Evolutionary conservation across 2,113 vertebrate species (phyloP), one percentile per base, ranked within the genome.

Genomic region (Galemys pyrenaicus): DNA sequence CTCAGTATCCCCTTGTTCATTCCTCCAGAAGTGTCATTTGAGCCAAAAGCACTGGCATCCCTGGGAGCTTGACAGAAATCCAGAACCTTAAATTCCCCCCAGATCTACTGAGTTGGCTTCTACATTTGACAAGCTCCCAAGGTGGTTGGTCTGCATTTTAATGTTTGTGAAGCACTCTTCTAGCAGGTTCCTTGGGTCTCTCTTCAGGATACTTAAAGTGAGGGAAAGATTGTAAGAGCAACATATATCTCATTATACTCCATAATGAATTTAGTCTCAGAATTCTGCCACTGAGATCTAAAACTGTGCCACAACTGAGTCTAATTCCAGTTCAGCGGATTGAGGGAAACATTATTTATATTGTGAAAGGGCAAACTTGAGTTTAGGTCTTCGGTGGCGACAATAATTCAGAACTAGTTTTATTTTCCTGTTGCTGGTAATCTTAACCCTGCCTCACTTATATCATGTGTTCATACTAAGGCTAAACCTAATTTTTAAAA

Each of bases 11-110:
- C 37, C 64, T 37, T 74, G 9, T 44, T 87, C 15, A 15, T 37
- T 77, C n/a, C 1, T 41, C 5, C 32, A 12, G 17, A 1, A 49
- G 5, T 65, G 60, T 58, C 62, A 41, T 39, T 44, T 30, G 35
- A 24, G 39, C 44, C 16, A 41, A 46, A 11, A 71, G 17, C 60
- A 13, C 17, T 2, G 4, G 13, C 37, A 32, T 60, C 67, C 20
- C 39, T 24, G 35, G 91, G 64, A 92, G 73, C 39, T 49, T 75
- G 16, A 90, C 89, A 60, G 44, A 88, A 85, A 87, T 80, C 54
- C 37, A 54, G 74, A 58, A 41, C 80, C 80, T 56, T 6, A 6
- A 49, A 49, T 46, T 32, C 28, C 22, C 32, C 54, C 2, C 9
- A 62, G 85, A 71, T 19, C 35, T 83, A 8, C 68, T 56, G 28